phyloP scores from a whole-genome alignment of 2,888 invertebrate species.

The Synergus umbraculus region DNA sequence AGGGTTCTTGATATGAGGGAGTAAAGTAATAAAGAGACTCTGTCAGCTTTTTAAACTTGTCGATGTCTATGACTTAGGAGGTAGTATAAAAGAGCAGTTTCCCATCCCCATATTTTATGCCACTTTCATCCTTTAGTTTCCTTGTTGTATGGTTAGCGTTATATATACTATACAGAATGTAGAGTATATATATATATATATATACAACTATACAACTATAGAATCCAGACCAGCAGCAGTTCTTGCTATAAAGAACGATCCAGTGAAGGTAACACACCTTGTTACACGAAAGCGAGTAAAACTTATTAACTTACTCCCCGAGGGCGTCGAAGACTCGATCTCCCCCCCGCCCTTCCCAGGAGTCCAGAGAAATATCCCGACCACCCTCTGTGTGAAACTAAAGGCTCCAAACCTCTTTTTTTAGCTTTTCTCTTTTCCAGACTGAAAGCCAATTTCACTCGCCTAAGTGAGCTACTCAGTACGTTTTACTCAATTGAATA shows the following conservation, averaged over 20 bases:
- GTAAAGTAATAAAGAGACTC: conserved; percentile 52
- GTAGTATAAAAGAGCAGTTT: conserved; percentile 46
- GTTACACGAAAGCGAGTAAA: conserved; percentile 48
- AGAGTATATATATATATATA: no score
- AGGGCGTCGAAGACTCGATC: conserved; percentile 48
- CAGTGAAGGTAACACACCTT: conserved; percentile 45
- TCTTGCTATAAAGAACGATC: conserved; percentile 49
- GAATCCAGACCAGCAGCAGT: background rate
- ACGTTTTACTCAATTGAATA: background rate
- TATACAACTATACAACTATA: background rate
- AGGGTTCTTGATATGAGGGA: conserved; percentile 46
- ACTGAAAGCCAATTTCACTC: conserved; percentile 29
- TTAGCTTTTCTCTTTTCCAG: conserved; percentile 12
- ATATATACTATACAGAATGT: background rate
- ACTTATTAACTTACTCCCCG: conserved; percentile 58
- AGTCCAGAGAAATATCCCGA: conserved; percentile 33
- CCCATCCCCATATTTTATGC: conserved; percentile 17
- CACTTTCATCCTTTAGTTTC: conserved; percentile 15
- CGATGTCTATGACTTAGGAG: conserved; percentile 52
- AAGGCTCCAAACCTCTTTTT: conserved; percentile 4
- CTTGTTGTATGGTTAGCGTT: background rate
- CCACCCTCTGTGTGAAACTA: conserved; percentile 35
- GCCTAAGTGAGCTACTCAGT: conserved; percentile 6
- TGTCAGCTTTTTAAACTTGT: conserved; percentile 65
- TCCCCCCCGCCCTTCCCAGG: background rate